Conservation (phyloP, 2,797 vertebrate species). For the Champsocephalus esox region DNA sequence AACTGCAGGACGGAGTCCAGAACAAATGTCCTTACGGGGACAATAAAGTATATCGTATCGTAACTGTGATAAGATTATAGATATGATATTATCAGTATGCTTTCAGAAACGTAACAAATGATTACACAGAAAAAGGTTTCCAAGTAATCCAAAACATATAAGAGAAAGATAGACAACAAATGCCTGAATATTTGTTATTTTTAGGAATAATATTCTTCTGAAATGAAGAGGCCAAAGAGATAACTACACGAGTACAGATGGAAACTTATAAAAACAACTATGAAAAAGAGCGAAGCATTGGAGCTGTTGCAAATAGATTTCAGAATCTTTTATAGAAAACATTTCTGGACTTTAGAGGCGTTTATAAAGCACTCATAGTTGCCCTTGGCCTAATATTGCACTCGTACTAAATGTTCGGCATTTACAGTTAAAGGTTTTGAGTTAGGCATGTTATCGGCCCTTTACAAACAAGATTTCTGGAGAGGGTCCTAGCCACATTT, state of each 20-base stretch:
- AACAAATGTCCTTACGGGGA: too few species aligned
- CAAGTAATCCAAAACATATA: neutral
- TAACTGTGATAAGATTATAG: neutral
- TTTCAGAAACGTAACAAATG: neutral
- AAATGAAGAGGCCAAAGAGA: neutral
- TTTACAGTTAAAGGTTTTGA: neutral
- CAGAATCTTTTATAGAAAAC: neutral
- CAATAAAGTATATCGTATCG: too few species aligned
- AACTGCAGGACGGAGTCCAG: too few species aligned
- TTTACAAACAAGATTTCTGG: conserved; percentile 23
- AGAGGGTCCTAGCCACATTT: conserved; percentile 35
- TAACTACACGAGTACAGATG: neutral
- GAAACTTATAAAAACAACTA: neutral
- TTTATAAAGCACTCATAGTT: neutral
- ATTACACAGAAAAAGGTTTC: neutral
- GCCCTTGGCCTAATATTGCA: neutral
- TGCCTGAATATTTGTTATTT: too few species aligned
- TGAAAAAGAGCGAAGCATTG: neutral
- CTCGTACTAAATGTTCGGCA: neutral
- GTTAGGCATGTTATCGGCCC: neutral
- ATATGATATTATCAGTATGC: neutral
- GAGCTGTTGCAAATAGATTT: neutral
- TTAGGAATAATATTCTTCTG: neutral
- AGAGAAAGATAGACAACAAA: neutral
- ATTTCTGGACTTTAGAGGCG: neutral